Evolutionary conservation across 2,888 invertebrate genomes (phyloP).

Genomic region (Catonia carolina): DNA sequence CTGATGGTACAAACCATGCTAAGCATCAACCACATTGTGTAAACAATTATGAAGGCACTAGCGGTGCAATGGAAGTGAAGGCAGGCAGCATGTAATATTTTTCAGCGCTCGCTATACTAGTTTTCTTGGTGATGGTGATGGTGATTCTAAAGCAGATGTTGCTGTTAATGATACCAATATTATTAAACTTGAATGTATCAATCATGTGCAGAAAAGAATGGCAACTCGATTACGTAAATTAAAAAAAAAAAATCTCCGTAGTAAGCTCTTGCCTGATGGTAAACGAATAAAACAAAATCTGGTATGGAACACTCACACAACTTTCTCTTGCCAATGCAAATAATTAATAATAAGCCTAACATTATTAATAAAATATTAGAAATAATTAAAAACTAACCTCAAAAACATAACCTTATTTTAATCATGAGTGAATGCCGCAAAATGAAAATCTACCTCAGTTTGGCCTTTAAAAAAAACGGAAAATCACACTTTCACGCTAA

Average conservation of each 20-base stretch:
- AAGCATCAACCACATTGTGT: neutral
- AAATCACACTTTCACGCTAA: too few relatives aligned
- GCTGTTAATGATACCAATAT: neutral
- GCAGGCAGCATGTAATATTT: neutral
- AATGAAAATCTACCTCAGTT: too few relatives aligned
- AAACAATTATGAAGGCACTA: neutral
- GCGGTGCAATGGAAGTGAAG: conserved; percentile 2
- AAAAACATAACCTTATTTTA: too few relatives aligned
- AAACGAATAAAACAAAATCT: too few relatives aligned
- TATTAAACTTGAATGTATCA: neutral
- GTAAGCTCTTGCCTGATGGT: too few relatives aligned
- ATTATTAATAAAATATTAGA: too few relatives aligned
- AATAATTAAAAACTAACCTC: too few relatives aligned
- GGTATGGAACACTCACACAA: too few relatives aligned
- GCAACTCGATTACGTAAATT: neutral
- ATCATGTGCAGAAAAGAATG: conserved; percentile 1
- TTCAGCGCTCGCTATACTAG: neutral
- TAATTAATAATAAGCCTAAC: too few relatives aligned
- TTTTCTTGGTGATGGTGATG: conserved; percentile 1
- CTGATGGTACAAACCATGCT: neutral
- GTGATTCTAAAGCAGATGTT: neutral
- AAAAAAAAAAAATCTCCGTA: neutral
- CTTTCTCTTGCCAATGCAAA: too few relatives aligned
- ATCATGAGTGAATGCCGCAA: too few relatives aligned
- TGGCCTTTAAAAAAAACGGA: too few relatives aligned